Evolutionary conservation across 2,888 invertebrate genomes (phyloP), one percentile per base, ranked within the genome.

Genomic region (Phengaris arion): DNA sequence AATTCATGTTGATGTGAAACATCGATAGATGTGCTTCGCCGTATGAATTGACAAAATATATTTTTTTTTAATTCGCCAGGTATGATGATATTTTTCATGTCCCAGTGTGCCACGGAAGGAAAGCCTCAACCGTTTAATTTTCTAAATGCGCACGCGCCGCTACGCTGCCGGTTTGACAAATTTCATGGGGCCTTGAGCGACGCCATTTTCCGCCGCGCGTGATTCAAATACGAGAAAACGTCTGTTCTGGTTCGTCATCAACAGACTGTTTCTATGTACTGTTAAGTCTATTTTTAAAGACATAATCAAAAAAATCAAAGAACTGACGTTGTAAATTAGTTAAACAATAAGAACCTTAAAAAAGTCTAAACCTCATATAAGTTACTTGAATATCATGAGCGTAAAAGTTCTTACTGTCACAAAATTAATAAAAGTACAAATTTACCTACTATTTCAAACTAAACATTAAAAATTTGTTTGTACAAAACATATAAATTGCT

Each of bases 131-230:
- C 64, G 35, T 64, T 64, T 64, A 45, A 22, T 64, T 64, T 35
- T 64, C 48, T 10, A 15, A 48, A 64, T 89, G 88, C 85, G 78
- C 82, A 82, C 86, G 88, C 84, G 83, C 48, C 77, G 76, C 81
- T 45, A 82, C 82, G 83, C 80, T 82, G 84, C 81, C 85, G 83
- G 80, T 80, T 85, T 88, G 92, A 92, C 87, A 92, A 93, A 92
- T 91, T 93, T 93, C 92, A 89, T 91, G 82, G 80, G 86, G 81
- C 92, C 93, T 93, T 93, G 92, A 88, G 81, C 78, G 79, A 81
- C 81, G 81, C 84, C 83, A 87, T 88, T 89, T 93, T 92, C 92
- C 87, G 88, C 92, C 87, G 88, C 87, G 89, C 91, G 91, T 92
- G 92, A 83, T 86, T 87, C 81, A 86, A 91, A 92, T 92, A 87